phyloP scores from a whole-genome alignment of 2,888 invertebrate genomes.

The Pasiphila rectangulata region DNA sequence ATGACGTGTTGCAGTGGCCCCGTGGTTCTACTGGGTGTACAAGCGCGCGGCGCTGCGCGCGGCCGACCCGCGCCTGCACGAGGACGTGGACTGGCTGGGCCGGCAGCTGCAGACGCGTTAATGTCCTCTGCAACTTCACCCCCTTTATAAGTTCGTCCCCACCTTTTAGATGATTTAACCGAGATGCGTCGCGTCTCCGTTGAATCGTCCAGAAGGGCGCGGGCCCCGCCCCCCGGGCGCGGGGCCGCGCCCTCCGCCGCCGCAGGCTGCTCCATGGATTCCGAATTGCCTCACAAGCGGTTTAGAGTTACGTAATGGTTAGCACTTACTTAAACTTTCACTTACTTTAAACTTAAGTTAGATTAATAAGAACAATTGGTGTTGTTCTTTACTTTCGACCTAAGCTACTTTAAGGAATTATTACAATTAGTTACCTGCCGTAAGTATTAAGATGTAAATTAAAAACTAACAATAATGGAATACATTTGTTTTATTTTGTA shows the following conservation, averaged over 20 bases:
- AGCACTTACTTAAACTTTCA: no score
- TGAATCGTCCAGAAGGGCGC: slow-evolving; percentile 10
- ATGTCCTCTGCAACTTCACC: background rate
- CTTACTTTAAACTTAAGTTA: background rate
- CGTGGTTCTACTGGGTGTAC: slow-evolving; percentile 94
- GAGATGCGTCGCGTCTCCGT: slow-evolving; percentile 8
- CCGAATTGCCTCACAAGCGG: background rate
- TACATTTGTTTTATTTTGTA: slow-evolving; percentile 6
- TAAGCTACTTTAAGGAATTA: background rate
- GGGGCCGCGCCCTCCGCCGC: slow-evolving; percentile 7
- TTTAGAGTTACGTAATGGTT: background rate
- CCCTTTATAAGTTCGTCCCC: background rate
- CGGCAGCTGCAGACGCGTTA: slow-evolving; percentile 69
- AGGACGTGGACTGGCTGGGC: slow-evolving; percentile 91
- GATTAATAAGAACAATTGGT: background rate
- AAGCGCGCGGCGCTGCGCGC: slow-evolving; percentile 93
- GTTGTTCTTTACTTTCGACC: background rate
- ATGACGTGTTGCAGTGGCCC: slow-evolving; percentile 82
- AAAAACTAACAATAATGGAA: slow-evolving; percentile 20
- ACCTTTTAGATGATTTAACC: slow-evolving; percentile 1
- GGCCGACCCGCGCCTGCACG: slow-evolving; percentile 94
- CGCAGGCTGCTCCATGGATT: slow-evolving; percentile 10
- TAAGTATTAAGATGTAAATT: slow-evolving; percentile 17
- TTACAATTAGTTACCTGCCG: background rate
- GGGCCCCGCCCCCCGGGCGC: slow-evolving; percentile 10